phyloP scores from a whole-genome alignment of 2,888 invertebrate genomes.

The Troides oblongomaculatus region DNA sequence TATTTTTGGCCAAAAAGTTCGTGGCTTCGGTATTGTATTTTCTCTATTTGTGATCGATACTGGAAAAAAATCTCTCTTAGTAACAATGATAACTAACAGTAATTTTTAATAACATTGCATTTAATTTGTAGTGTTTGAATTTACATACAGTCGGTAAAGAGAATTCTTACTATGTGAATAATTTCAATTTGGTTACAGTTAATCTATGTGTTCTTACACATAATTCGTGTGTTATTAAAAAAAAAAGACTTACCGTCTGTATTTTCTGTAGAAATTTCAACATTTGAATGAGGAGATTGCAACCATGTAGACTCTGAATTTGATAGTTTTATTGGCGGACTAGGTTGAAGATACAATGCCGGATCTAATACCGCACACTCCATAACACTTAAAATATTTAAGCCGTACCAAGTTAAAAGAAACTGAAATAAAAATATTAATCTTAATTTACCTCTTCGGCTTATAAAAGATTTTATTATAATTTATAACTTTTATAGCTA shows the following conservation, averaged over 20 bases:
- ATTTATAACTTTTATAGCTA: neutral
- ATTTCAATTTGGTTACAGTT: neutral
- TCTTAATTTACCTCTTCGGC: neutral
- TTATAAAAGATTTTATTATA: neutral
- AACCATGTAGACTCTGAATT: constrained; percentile 47
- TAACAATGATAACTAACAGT: neutral
- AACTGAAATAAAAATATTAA: constrained; percentile 27
- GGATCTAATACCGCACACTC: constrained; percentile 59
- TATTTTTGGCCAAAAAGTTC: constrained; percentile 63
- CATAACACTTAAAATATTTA: constrained; percentile 33
- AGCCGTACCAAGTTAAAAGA: constrained; percentile 30
- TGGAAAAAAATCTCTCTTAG: constrained; percentile 1
- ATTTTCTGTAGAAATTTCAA: neutral
- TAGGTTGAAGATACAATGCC: constrained; percentile 61
- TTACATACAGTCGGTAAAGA: no score
- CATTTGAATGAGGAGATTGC: constrained; percentile 26
- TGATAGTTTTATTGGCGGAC: constrained; percentile 53
- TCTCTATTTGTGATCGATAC: constrained; percentile 33
- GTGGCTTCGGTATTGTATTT: constrained; percentile 47
- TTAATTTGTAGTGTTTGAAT: no score
- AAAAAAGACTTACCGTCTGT: neutral
- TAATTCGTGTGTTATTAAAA: neutral
- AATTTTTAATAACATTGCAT: neutral
- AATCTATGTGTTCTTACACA: neutral
- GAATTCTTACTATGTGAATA: no score